Evolutionary conservation across 2,888 invertebrate species (phyloP), one percentile per base, ranked within the genome.

Genomic region (Capitulum mitella): DNA sequence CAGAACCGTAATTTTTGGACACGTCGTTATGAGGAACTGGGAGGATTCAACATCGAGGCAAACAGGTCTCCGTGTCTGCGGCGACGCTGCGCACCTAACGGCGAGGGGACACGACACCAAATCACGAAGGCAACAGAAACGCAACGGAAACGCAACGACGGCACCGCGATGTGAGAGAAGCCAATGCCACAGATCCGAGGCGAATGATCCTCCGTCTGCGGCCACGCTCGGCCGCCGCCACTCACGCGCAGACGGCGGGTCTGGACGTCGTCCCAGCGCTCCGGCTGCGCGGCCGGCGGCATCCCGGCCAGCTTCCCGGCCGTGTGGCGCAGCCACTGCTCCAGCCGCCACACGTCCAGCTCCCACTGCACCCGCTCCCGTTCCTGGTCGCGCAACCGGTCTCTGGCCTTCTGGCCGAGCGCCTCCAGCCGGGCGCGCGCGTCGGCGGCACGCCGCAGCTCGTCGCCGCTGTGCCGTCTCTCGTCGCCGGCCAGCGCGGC

Each of bases 391-490:
- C 22, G 37, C 79, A 81, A 78, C 78, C 80, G 37, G 79, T 80
- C 70, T 78, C 40, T n/a, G 85, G 99, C 82, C 97, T 99, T 85
- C 87, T 99, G 74, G 86, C 89, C 0, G 92, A 93, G 0, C 95
- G 99, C 0, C 95, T 94, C 77, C 94, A 98, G 3, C 97, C 96
- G 37, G 93, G 98, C 26, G 97, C 97, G 80, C 98, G 98, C 0
- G 98, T 98, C 0, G 98, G 98, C 85, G 87, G 98, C 78, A 98
- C 98, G 0, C 98, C 99, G 83, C 98, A 99, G 87, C 89, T 96
- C 1, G 12, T 19, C 32, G 51, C 26, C 32, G 29, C 12, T 19
- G 75, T 37, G 26, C 22, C 37, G 26, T 16, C 43, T n/a, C 1
- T 40, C 43, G 8, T 10, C 12, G 6, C 75, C 43, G 6, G 6